These are phyloP conservation scores for Bilobella aurantiaca DNA, from an alignment of 1,140 invertebrate genomes.

Conservation along the genomic window DNA sequence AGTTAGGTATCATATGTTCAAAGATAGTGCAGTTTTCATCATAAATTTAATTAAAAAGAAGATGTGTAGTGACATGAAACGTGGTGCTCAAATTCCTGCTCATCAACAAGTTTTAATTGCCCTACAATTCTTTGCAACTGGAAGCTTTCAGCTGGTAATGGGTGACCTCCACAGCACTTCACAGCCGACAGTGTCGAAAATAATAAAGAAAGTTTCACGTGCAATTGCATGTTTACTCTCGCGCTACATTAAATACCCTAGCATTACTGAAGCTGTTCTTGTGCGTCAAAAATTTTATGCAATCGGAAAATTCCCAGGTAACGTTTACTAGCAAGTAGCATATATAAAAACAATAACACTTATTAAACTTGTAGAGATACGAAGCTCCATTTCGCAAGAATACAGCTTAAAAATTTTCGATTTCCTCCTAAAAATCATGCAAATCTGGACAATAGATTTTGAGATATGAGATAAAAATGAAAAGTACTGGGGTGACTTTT, in stretches of 20 bases:
- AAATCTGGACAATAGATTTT: too few species aligned
- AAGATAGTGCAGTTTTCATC: conserved; percentile 10
- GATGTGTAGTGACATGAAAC: neutral
- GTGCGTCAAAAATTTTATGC: conserved; percentile 2
- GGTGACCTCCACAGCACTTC: neutral
- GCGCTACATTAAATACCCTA: conserved; percentile 9
- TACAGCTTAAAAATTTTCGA: neutral
- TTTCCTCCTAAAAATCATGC: neutral
- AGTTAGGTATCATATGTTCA: conserved; percentile 16
- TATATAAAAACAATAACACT: neutral
- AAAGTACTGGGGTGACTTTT: too few species aligned
- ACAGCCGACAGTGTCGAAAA: conserved; percentile 5
- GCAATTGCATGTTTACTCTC: neutral
- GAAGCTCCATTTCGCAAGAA: neutral
- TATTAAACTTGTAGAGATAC: neutral
- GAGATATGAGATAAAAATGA: too few species aligned
- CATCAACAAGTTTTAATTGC: neutral
- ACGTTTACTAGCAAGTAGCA: too few species aligned
- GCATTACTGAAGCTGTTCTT: neutral
- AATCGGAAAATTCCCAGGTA: conserved; percentile 20
- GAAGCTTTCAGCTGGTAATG: neutral
- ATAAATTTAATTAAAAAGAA: conserved; percentile 1
- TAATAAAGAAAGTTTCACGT: conserved; percentile 6
- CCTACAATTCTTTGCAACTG: neutral
- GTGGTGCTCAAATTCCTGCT: neutral